Evolutionary conservation across 2,797 vertebrate genomes (phyloP).

Genomic region (Falco columbarius): DNA sequence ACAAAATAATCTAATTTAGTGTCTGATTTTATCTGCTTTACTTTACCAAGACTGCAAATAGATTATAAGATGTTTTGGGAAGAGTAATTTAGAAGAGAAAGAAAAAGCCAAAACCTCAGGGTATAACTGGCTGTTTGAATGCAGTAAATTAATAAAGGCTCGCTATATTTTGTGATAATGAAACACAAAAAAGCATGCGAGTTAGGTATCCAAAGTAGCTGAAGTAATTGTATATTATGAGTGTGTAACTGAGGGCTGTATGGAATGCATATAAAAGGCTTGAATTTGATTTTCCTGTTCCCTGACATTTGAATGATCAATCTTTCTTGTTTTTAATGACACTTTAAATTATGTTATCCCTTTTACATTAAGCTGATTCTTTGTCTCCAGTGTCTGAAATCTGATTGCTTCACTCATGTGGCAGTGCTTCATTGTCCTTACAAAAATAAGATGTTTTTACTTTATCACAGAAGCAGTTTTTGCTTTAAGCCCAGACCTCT

Average conservation of each 20-base stretch:
- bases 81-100: not conserved
- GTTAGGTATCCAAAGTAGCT: not conserved
- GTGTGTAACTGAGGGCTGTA: not conserved
- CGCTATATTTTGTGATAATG: not conserved
- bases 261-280: not conserved
- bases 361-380: conserved; percentile 23
- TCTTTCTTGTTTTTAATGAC: conserved; percentile 44
- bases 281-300: conserved; percentile 30
- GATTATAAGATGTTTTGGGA: conserved; percentile 46
- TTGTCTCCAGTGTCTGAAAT: conserved; percentile 35
- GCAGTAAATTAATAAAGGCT: conserved; percentile 26
- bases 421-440: not conserved
- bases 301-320: not conserved
- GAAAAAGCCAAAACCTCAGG: not conserved
- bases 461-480: not conserved
- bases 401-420: not conserved
- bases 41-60: conserved; percentile 44
- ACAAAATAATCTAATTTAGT: conserved; percentile 57
- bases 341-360: conserved; percentile 16
- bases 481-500: not conserved
- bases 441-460: conserved; percentile 16
- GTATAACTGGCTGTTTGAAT: conserved; percentile 22
- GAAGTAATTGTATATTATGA: not conserved
- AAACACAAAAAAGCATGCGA: not conserved
- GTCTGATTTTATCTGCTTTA: conserved; percentile 52